Evolutionary conservation across 1,140 invertebrate genomes (phyloP), one percentile per base, ranked within the genome.

Genomic region (Temnothorax curvispinosus): DNA sequence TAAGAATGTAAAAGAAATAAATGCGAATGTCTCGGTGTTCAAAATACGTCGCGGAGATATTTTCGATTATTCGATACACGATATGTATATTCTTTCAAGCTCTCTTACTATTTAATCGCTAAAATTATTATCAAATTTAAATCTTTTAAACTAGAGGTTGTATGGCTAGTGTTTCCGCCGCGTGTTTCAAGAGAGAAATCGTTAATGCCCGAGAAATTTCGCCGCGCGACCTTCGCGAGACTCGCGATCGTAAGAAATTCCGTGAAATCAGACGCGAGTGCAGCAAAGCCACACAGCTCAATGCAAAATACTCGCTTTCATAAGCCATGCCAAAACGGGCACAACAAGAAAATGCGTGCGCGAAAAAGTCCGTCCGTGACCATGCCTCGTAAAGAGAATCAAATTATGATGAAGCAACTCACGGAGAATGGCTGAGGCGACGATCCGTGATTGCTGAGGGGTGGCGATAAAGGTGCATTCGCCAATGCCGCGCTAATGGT

Each of bases 401-500:
- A 38, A 87, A 69, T 89, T 62, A 47, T 21, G 35, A 35, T 9
- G 60, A 27, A 21, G 13, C 80, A 90, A 94, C 93, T 95, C 93
- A 96, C 95, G 71, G 94, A 93, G 86, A 94, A 95, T 18, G 94
- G 92, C 76, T 92, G 93, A 38, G 95, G 93, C 54, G 94, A 94
- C 38, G 94, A 94, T 87, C 94, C 92, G 72, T 95, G 92, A 88
- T 93, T 94, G 76, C 94, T 95, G 47, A 95, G 88, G 15, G 95
- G 93, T 77, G 96, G 96, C 35, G 97, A 96, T 15, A 96, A 92
- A 67, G 96, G 96, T 27, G 96, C 94, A 85, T 93, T 95, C n/a
- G 96, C 94, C 52, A 97, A 93, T 9, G 97, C 96, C 21, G 97
- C 96, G 41, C 97, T 96, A 85, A 97, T 97, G 3, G 96, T 96